phyloP scores from a whole-genome alignment of 2,888 invertebrate species.

The Macrophya annulata region DNA sequence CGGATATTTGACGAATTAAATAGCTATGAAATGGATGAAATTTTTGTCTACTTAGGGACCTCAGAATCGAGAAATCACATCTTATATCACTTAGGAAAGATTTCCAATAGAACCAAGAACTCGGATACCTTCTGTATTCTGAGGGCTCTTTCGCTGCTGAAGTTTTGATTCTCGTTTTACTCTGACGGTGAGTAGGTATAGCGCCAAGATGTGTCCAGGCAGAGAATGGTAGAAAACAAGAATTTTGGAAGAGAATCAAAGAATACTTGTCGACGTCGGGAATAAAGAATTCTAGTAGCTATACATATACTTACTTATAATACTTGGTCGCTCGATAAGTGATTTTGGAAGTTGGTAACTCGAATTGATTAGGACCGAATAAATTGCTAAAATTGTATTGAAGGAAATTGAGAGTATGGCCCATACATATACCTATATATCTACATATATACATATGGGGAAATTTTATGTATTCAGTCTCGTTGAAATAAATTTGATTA shows the following conservation, averaged over 20 bases:
- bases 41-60: not conserved
- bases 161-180: conserved; percentile 36
- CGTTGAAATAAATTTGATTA: not conserved
- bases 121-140: not conserved
- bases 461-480: not conserved
- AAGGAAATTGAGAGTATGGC: not conserved
- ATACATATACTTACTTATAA: not conserved
- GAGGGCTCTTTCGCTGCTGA: conserved; percentile 21
- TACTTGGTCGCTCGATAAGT: not conserved
- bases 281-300: conserved; percentile 25
- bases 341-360: not conserved
- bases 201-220: not conserved
- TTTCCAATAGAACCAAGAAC: conserved; percentile 16
- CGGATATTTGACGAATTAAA: not conserved
- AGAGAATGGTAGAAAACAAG: not conserved
- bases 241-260: not conserved
- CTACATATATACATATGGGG: too few relatives aligned
- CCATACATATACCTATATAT: too few relatives aligned
- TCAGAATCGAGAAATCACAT: conserved; percentile 22
- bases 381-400: not conserved
- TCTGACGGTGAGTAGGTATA: too few relatives aligned
- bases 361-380: not conserved
- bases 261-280: conserved; percentile 11
- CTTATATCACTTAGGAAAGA: conserved; percentile 39
- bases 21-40: not conserved